Percentiles rank a stretch among this genome's conserved stretches.
Evolutionary conservation across 2,797 vertebrate genomes (phyloP).

Genomic region (Gymnothorax javanicus): DNA sequence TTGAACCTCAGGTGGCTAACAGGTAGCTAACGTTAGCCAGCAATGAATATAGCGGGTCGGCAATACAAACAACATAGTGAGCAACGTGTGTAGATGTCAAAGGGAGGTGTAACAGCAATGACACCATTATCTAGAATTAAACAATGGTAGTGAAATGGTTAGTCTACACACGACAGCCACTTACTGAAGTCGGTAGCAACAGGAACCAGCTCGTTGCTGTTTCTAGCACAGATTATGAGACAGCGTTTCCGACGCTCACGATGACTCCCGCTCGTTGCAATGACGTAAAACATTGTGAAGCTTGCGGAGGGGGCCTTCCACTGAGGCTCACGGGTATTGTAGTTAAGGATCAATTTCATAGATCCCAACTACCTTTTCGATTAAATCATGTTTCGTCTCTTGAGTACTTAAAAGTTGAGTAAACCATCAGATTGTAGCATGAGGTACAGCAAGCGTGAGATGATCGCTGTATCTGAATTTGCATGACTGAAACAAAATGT

Average conservation of each 20-base stretch:
- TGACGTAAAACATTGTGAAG: constrained; percentile 24
- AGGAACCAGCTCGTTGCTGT: neutral
- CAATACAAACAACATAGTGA: neutral
- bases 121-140: neutral
- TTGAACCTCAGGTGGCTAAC: neutral
- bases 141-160: neutral
- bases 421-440: neutral
- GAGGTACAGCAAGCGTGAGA: neutral
- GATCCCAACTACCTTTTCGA: neutral
- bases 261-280: constrained; percentile 34
- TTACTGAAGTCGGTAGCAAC: neutral
- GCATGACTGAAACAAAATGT: neutral
- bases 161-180: neutral
- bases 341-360: neutral
- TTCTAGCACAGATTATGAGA: constrained; percentile 10
- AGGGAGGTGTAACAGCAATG: neutral
- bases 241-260: constrained; percentile 9
- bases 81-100: too few species aligned
- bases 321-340: constrained; percentile 32
- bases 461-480: neutral
- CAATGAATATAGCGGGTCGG: neutral
- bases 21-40: neutral
- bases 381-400: neutral
- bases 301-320: neutral
- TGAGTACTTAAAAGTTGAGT: neutral